phyloP scores from a whole-genome alignment of 1,140 invertebrate species.

The Drosophila serrata region DNA sequence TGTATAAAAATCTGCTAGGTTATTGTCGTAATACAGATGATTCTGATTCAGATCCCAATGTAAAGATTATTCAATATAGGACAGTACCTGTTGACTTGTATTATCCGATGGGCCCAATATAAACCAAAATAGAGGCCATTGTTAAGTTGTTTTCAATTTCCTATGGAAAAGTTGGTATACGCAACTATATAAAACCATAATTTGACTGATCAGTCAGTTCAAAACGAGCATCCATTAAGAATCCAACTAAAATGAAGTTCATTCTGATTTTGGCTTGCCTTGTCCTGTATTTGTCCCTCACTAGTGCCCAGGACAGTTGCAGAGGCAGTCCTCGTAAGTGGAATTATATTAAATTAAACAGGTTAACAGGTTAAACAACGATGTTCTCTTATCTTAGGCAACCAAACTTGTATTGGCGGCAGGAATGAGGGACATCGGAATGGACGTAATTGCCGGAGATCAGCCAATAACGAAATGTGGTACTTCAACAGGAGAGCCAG shows the following conservation, averaged over 20 bases:
- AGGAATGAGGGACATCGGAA: conserved; percentile 1
- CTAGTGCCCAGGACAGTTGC: background rate
- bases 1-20: background rate
- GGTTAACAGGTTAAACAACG: background rate
- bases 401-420: conserved; percentile 1
- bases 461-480: conserved; percentile 3
- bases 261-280: conserved; percentile 4
- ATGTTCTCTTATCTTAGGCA: background rate
- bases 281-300: background rate
- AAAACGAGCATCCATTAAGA: background rate
- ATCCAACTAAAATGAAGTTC: conserved; percentile 2
- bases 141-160: conserved; percentile 2
- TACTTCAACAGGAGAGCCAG: background rate
- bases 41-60: background rate
- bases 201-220: background rate
- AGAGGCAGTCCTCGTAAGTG: background rate
- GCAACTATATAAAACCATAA: conserved; percentile 4
- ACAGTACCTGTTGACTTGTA: background rate
- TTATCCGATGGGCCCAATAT: background rate
- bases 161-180: background rate
- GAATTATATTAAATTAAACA: background rate
- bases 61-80: background rate
- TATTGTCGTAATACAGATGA: background rate
- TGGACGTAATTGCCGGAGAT: background rate
- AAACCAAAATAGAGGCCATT: background rate